Conservation (phyloP, 53 echinoderm and acorn worm species). For the Henricia sp. region DNA sequence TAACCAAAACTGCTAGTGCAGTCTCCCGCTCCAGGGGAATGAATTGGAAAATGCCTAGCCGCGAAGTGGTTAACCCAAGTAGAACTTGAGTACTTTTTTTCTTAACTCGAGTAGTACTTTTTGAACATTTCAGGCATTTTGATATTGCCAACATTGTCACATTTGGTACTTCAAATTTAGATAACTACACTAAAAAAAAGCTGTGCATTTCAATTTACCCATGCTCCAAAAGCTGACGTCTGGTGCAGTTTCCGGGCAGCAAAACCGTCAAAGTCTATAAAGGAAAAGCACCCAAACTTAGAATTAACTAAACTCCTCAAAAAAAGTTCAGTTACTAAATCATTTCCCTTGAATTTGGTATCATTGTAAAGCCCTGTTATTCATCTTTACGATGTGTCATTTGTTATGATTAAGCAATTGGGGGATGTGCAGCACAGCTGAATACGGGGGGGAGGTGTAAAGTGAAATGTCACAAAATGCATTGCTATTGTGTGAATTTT, state of each 20-base stretch:
- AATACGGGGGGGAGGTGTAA: no score
- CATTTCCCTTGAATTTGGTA: background rate
- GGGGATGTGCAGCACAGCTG: no score
- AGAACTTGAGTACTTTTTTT: background rate
- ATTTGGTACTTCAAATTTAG: no score
- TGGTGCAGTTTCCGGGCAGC: conserved; percentile 88
- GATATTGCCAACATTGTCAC: background rate
- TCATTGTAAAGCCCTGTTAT: background rate
- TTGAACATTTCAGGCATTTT: background rate
- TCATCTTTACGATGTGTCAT: background rate
- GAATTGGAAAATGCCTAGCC: no score
- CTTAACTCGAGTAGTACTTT: background rate
- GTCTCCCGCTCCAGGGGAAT: no score
- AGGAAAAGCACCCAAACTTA: background rate
- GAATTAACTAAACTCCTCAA: background rate
- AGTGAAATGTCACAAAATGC: no score
- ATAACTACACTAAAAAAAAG: no score
- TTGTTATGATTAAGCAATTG: background rate
- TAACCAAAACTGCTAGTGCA: background rate
- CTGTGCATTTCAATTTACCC: conserved; percentile 68
- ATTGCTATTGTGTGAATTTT: background rate
- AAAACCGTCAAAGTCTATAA: conserved; percentile 81
- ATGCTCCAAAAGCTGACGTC: conserved; percentile 95
- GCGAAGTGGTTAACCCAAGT: background rate
- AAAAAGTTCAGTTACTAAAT: no score